These are phyloP conservation scores for Trissolcus brochymenae DNA, from an alignment of 2,888 invertebrate genomes.

Conservation along the genomic window DNA sequence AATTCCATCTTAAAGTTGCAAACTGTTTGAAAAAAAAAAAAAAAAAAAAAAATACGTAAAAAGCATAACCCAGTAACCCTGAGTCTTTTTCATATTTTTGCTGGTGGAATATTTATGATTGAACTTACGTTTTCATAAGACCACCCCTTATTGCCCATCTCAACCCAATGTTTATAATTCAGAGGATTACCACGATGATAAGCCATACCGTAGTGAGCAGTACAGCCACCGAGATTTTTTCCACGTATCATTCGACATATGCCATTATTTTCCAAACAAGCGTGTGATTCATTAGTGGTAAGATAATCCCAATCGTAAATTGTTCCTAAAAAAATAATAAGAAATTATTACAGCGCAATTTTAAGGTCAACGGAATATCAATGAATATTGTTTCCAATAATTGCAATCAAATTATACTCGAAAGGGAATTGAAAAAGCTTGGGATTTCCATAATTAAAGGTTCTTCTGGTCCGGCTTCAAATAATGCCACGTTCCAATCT, in stretches of 20 bases:
- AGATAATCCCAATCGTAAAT: constrained; percentile 83
- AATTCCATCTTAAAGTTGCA: not conserved
- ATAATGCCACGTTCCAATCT: constrained; percentile 81
- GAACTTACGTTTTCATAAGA: constrained; percentile 80
- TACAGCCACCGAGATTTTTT: constrained; percentile 84
- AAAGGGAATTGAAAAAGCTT: constrained; percentile 63
- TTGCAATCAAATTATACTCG: constrained; percentile 60
- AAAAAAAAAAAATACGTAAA: no score
- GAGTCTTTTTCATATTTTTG: no score
- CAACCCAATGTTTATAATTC: constrained; percentile 86
- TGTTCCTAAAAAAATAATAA: constrained; percentile 64
- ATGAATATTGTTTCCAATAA: constrained; percentile 1
- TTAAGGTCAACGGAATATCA: not conserved
- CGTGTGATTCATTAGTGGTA: constrained; percentile 81
- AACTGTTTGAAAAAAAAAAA: not conserved
- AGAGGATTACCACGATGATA: constrained; percentile 86
- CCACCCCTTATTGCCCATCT: constrained; percentile 85
- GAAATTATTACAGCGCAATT: not conserved
- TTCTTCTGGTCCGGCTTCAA: constrained; percentile 85
- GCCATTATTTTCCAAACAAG: constrained; percentile 78
- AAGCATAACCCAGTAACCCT: no score
- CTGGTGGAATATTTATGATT: not conserved
- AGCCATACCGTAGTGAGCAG: constrained; percentile 88
- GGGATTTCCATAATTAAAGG: constrained; percentile 78
- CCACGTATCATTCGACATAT: constrained; percentile 83